phyloP scores from a whole-genome alignment of 2,888 invertebrate genomes.

The Vanessa cardui region DNA sequence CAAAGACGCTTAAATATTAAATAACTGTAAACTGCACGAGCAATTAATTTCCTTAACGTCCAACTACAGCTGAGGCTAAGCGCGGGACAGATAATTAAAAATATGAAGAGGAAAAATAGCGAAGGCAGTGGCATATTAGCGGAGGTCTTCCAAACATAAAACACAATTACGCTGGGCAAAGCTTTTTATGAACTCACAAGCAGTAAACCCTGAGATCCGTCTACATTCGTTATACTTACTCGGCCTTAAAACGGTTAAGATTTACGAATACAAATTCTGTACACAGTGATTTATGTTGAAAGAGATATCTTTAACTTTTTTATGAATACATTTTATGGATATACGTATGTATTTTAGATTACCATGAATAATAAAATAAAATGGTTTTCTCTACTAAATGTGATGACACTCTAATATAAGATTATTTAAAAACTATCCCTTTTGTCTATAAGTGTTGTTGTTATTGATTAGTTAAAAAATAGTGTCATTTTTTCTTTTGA shows the following conservation, averaged over 20 bases:
- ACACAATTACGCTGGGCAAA: slow-evolving; percentile 35
- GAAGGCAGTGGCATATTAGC: slow-evolving; percentile 23
- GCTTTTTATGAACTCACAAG: slow-evolving; percentile 29
- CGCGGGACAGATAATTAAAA: slow-evolving; percentile 21
- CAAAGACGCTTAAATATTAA: not conserved
- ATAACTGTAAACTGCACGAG: slow-evolving; percentile 2
- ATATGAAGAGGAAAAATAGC: slow-evolving; percentile 19
- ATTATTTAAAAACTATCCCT: no score
- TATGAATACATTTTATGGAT: no score
- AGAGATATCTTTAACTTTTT: no score
- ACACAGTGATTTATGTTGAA: no score
- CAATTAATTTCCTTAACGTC: slow-evolving; percentile 18
- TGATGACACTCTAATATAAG: no score
- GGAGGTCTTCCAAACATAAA: slow-evolving; percentile 27
- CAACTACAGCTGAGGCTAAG: slow-evolving; percentile 10
- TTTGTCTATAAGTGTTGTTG: no score
- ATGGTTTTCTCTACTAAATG: no score
- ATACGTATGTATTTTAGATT: no score
- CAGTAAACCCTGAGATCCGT: slow-evolving; percentile 12
- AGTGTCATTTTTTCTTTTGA: no score
- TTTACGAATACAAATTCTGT: not conserved
- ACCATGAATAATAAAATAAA: no score
- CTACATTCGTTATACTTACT: slow-evolving; percentile 7
- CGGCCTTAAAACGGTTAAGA: slow-evolving; percentile 1
- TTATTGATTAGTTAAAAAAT: no score